phyloP scores from a whole-genome alignment of 2,888 invertebrate genomes.

The Dasypolia templi region DNA sequence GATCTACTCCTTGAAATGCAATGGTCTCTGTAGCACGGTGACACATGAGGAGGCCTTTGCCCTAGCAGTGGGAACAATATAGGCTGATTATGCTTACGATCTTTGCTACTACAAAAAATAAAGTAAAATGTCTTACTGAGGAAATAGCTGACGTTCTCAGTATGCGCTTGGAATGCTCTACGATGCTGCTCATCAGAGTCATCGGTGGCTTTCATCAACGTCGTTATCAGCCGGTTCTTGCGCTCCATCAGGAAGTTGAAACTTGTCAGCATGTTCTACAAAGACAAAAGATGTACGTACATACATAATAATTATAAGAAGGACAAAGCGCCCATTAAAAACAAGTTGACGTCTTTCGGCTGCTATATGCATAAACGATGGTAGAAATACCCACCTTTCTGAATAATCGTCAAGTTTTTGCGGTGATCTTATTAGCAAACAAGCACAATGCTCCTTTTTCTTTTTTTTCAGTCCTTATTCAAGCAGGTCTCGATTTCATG shows the following conservation, averaged over 20 bases:
- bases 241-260: slow-evolving; percentile 92
- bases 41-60: too few species aligned
- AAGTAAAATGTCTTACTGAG: slow-evolving; percentile 87
- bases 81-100: too few species aligned
- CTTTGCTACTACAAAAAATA: background rate
- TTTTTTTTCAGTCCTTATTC: background rate
- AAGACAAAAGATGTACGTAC: background rate
- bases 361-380: too few species aligned
- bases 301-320: background rate
- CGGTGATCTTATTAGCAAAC: background rate
- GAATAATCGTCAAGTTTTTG: background rate
- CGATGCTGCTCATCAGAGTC: slow-evolving; percentile 94
- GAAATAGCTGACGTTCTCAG: slow-evolving; percentile 92
- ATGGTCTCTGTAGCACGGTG: too few species aligned
- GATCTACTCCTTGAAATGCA: too few species aligned
- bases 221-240: slow-evolving; percentile 92
- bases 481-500: slow-evolving; percentile 8
- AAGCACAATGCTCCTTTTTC: background rate
- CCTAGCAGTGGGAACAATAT: too few species aligned
- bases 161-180: slow-evolving; percentile 93
- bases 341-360: too few species aligned
- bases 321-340: background rate
- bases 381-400: background rate
- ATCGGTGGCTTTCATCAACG: slow-evolving; percentile 92
- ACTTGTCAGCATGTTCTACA: slow-evolving; percentile 89